Percentiles rank a stretch among this genome's conserved stretches.
phyloP scores from a whole-genome alignment of 92 coral and sea anemone genomes.

The Porites evermanni region DNA sequence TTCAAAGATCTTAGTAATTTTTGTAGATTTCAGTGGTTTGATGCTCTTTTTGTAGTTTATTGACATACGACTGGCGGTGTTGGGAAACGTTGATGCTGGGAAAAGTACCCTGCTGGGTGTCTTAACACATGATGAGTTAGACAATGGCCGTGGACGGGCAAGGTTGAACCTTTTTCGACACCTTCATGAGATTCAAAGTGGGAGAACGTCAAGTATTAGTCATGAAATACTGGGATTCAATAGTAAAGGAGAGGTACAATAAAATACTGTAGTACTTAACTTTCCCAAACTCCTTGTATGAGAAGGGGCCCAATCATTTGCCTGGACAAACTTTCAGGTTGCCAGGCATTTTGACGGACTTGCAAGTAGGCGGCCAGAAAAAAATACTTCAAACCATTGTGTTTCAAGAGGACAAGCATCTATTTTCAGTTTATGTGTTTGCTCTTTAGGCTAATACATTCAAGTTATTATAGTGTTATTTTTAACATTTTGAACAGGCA shows the following conservation, averaged over 20 bases:
- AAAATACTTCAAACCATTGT: too few species aligned
- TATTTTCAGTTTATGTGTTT: too few species aligned
- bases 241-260: conserved; percentile 90
- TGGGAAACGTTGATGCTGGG: conserved; percentile 98
- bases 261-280: too few species aligned
- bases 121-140: conserved; percentile 93
- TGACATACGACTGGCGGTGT: conserved; percentile 95
- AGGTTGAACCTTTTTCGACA: conserved; percentile 94
- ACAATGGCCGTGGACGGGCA: conserved; percentile 98
- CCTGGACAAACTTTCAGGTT: too few species aligned
- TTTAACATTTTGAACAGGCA: too few species aligned
- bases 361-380: too few species aligned
- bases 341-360: too few species aligned
- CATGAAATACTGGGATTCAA: conserved; percentile 97
- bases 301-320: too few species aligned
- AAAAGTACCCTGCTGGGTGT: conserved; percentile 97
- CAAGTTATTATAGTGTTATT: too few species aligned
- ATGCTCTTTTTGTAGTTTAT: conserved; percentile 69
- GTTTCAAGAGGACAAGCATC: too few species aligned
- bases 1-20: neutral
- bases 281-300: too few species aligned
- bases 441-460: too few species aligned
- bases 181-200: conserved; percentile 96
- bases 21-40: neutral
- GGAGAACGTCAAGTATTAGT: conserved; percentile 97